Conservation (phyloP, 2,113 vertebrate genomes). For the Struthio camelus region DNA sequence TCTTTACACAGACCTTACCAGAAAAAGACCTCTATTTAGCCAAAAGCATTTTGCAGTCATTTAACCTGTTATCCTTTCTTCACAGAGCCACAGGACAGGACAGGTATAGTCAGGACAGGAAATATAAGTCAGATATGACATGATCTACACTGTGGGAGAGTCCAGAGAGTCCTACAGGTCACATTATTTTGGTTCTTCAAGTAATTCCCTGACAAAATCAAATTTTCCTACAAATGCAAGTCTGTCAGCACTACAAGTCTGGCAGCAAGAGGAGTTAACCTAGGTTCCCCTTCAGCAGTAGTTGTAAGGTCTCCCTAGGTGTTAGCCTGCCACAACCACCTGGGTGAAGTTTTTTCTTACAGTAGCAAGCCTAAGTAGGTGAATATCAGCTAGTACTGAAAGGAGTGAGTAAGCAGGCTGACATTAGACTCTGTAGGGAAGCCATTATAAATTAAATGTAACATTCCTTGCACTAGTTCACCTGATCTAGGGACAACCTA, state of each 20-base stretch:
- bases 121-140: neutral
- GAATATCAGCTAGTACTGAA: neutral
- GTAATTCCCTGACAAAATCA: neutral
- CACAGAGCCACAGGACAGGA: neutral
- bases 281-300: neutral
- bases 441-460: neutral
- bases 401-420: neutral
- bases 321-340: neutral
- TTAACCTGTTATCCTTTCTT: neutral
- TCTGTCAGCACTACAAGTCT: neutral
- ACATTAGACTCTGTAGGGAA: neutral
- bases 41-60: neutral
- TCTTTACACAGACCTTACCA: neutral
- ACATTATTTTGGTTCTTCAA: neutral
- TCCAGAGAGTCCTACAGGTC: neutral
- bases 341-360: neutral
- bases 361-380: neutral
- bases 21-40: neutral
- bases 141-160: neutral
- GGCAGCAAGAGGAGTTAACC: neutral
- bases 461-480: neutral
- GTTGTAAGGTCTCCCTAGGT: neutral
- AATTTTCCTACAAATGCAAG: neutral
- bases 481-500: neutral
- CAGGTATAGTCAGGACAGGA: neutral